Percentiles rank a stretch among this genome's conserved stretches.
Evolutionary conservation across 2,888 invertebrate species (phyloP).

Genomic region (Vesta saturnalis): DNA sequence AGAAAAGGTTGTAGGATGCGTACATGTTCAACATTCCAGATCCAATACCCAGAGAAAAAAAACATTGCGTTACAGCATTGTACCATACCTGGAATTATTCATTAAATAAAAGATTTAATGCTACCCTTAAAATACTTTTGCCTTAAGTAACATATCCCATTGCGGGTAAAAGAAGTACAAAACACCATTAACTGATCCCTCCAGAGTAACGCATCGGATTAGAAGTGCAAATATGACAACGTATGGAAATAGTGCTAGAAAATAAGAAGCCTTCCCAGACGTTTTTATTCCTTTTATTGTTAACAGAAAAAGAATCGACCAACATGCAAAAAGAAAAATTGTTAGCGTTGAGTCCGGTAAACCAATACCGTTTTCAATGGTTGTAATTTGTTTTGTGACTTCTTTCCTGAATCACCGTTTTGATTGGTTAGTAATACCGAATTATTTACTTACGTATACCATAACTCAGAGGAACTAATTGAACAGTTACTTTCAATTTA

Average conservation of each 20-base stretch:
- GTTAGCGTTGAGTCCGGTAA: conserved; percentile 75
- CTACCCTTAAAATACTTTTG: no score
- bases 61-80: conserved; percentile 81
- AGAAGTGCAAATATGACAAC: conserved; percentile 79
- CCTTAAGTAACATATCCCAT: conserved; percentile 77
- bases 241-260: conserved; percentile 87
- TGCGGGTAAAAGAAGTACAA: conserved; percentile 82
- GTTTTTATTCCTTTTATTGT: conserved; percentile 79
- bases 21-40: conserved; percentile 82
- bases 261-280: conserved; percentile 85
- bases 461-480: conserved; percentile 64
- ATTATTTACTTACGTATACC: conserved; percentile 63
- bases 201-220: conserved; percentile 72
- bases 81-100: no score
- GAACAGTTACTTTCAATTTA: neutral
- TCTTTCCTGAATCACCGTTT: no score
- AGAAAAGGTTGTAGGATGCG: conserved; percentile 78
- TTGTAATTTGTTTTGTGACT: conserved; percentile 64
- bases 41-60: conserved; percentile 80
- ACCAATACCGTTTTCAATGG: conserved; percentile 63
- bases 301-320: conserved; percentile 75
- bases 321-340: conserved; percentile 72
- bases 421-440: no score
- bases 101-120: no score
- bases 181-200: conserved; percentile 81